Evolutionary conservation across 2,888 invertebrate genomes (phyloP).

Genomic region (Drosophila anomelani): DNA sequence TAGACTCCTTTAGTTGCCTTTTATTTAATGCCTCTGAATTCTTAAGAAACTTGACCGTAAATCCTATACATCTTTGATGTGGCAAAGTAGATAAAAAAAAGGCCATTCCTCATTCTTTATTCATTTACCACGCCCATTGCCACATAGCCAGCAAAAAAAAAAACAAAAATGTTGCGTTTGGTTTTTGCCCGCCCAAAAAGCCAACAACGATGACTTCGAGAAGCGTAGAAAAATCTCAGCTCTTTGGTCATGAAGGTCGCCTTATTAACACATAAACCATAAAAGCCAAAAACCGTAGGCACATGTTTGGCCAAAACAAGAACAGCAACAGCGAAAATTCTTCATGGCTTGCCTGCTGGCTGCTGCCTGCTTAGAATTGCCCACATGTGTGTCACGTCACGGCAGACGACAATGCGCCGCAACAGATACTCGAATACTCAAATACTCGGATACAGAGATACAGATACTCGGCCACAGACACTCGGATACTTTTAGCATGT

Average conservation of each 20-base stretch:
- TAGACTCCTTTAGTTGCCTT: neutral
- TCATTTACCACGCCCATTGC: constrained; percentile 48
- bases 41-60: constrained; percentile 27
- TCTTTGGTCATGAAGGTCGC: constrained; percentile 65
- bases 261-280: constrained; percentile 80
- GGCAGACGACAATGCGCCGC: constrained; percentile 72
- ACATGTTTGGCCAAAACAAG: constrained; percentile 58
- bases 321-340: constrained; percentile 31
- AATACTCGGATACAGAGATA: constrained; percentile 14
- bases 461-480: constrained; percentile 18
- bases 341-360: constrained; percentile 45
- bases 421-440: constrained; percentile 36
- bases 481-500: constrained; percentile 44
- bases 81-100: constrained; percentile 25
- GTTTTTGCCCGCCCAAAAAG: constrained; percentile 24
- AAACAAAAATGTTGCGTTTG: constrained; percentile 16
- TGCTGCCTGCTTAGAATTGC: constrained; percentile 71
- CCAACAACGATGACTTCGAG: constrained; percentile 3
- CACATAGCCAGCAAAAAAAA: constrained; percentile 9
- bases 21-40: neutral
- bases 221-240: constrained; percentile 59
- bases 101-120: constrained; percentile 34
- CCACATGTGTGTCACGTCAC: constrained; percentile 79
- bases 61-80: constrained; percentile 25
- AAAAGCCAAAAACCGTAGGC: constrained; percentile 67